These are phyloP conservation scores for Ormyrus pomaceus DNA, from an alignment of 2,888 invertebrate species.

Conservation along the genomic window DNA sequence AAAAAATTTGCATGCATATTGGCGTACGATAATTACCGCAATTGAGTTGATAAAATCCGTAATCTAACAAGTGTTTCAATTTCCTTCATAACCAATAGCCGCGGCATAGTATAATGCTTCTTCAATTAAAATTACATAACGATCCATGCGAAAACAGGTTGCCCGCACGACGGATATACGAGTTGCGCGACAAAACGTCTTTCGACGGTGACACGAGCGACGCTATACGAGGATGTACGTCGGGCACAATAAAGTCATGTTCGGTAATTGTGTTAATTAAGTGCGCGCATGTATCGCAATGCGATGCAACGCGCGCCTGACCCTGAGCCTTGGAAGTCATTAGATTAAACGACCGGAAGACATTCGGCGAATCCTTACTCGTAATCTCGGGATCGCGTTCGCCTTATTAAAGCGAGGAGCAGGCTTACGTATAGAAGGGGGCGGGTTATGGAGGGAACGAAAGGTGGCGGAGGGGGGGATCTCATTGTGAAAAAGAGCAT, in stretches of 20 bases:
- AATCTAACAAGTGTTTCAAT: no score
- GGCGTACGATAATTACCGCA: no score
- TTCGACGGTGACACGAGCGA: no score
- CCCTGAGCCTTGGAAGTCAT: conserved; percentile 57
- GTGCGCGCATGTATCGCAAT: neutral
- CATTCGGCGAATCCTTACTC: conserved; percentile 63
- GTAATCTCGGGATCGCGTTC: conserved; percentile 62
- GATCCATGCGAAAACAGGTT: no score
- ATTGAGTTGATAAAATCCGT: no score
- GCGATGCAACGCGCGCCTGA: conserved; percentile 44
- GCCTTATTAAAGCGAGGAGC: conserved; percentile 62
- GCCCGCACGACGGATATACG: no score
- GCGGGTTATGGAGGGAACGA: conserved; percentile 20
- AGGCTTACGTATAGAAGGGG: conserved; percentile 13
- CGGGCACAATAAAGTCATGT: conserved; percentile 8
- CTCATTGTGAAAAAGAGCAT: conserved; percentile 8
- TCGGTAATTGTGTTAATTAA: conserved; percentile 45
- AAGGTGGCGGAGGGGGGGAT: neutral
- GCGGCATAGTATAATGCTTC: no score
- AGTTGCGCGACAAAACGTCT: no score
- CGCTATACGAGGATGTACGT: no score
- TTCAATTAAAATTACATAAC: no score
- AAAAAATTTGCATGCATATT: no score
- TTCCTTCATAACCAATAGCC: no score
- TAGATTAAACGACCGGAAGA: conserved; percentile 69